phyloP scores from a whole-genome alignment of 1,140 invertebrate species.

The Eulimnadia texana region DNA sequence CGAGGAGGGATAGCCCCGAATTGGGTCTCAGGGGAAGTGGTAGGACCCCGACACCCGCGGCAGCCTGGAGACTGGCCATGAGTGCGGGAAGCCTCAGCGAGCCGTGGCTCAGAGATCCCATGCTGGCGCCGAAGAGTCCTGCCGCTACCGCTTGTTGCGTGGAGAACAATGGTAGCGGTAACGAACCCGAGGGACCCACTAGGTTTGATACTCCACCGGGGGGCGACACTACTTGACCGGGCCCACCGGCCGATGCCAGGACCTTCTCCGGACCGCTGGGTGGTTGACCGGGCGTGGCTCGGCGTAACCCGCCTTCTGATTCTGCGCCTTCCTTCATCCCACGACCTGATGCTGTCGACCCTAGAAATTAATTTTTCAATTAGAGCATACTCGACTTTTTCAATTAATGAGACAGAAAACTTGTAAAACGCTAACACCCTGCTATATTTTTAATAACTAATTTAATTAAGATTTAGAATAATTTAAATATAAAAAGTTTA shows the following conservation, averaged over 20 bases:
- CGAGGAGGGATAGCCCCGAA: background rate
- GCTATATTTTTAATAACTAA: no score
- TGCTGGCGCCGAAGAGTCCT: conserved; percentile 13
- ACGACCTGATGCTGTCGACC: background rate
- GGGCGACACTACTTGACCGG: background rate
- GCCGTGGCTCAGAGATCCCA: conserved; percentile 2
- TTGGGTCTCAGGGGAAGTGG: background rate
- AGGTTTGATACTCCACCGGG: background rate
- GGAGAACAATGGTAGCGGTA: conserved; percentile 1
- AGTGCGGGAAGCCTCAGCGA: conserved; percentile 7
- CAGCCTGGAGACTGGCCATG: conserved; percentile 18
- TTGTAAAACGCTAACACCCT: no score
- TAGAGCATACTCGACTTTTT: no score
- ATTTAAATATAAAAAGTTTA: no score
- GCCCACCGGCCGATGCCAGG: background rate
- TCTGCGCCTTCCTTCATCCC: conserved; percentile 10
- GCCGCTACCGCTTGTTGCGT: conserved; percentile 2
- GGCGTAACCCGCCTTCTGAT: conserved; percentile 2
- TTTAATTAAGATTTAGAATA: no score
- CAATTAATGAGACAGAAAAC: no score
- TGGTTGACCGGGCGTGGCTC: conserved; percentile 1
- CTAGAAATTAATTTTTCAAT: no score
- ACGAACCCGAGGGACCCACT: background rate
- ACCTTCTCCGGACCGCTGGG: conserved; percentile 6
- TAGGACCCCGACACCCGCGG: conserved; percentile 2